Conservation (phyloP, 1,140 invertebrate genomes). For the Gryon sp. region DNA sequence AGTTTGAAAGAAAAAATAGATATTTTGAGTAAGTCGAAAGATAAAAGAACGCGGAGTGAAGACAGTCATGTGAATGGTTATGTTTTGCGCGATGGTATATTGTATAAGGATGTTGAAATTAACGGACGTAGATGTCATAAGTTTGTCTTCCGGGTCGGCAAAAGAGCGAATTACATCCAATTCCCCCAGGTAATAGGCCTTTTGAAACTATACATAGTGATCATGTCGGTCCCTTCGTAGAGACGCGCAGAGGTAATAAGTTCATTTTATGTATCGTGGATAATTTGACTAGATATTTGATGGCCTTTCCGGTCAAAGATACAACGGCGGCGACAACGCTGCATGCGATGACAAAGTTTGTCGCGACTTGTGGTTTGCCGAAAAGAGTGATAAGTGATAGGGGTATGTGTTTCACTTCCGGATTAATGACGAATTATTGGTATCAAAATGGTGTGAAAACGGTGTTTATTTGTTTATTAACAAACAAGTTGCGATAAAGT, state of each 20-base stretch:
- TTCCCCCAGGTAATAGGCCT: neutral
- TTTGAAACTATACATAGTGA: neutral
- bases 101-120: neutral
- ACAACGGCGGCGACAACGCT: neutral
- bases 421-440: neutral
- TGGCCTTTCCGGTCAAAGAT: neutral
- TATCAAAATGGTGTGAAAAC: neutral
- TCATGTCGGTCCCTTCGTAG: neutral
- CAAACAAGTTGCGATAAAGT: conserved; percentile 17
- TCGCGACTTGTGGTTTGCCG: neutral
- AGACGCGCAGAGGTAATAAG: neutral
- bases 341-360: neutral
- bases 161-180: neutral
- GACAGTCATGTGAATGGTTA: neutral
- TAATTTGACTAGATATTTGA: neutral
- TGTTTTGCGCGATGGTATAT: neutral
- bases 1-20: neutral
- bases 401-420: neutral
- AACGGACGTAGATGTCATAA: neutral
- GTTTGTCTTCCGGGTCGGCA: neutral
- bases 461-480: neutral
- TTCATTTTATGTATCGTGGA: neutral
- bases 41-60: neutral
- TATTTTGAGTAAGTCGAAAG: neutral
- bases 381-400: neutral